Conservation (phyloP, 2,888 invertebrate species). For the Serripes groenlandicus region DNA sequence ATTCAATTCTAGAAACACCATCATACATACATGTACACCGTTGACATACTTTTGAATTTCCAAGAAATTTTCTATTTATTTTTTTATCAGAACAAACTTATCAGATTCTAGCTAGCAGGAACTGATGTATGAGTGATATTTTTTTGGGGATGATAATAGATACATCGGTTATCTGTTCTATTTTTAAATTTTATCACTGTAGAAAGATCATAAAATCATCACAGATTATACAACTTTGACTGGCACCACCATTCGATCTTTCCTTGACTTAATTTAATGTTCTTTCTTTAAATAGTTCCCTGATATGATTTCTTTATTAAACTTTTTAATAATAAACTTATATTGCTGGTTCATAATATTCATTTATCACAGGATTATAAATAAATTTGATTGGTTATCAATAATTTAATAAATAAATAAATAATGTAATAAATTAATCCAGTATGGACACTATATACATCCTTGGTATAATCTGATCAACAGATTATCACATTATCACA, state of each 20-base stretch:
- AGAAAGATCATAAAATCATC: background rate
- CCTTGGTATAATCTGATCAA: no score
- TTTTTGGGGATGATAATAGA: background rate
- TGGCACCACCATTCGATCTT: background rate
- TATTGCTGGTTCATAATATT: background rate
- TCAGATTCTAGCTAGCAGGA: background rate
- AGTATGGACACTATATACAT: slow-evolving; percentile 6
- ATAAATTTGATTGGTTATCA: background rate
- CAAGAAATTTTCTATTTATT: background rate
- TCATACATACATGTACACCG: background rate
- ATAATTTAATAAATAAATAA: slow-evolving; percentile 2
- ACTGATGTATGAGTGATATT: background rate
- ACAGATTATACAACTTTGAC: slow-evolving; percentile 9
- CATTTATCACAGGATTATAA: background rate
- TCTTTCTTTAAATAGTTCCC: background rate
- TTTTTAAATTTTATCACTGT: slow-evolving; percentile 1
- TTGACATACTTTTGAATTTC: background rate
- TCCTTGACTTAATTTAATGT: background rate
- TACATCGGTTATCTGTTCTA: background rate
- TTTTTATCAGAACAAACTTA: background rate
- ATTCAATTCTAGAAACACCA: slow-evolving; percentile 10
- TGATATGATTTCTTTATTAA: background rate
- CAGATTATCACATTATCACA: no score
- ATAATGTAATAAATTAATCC: background rate
- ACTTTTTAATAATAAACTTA: background rate